Evolutionary conservation across 1,140 invertebrate species (phyloP).

Genomic region (Pentalonia nigronervosa): DNA sequence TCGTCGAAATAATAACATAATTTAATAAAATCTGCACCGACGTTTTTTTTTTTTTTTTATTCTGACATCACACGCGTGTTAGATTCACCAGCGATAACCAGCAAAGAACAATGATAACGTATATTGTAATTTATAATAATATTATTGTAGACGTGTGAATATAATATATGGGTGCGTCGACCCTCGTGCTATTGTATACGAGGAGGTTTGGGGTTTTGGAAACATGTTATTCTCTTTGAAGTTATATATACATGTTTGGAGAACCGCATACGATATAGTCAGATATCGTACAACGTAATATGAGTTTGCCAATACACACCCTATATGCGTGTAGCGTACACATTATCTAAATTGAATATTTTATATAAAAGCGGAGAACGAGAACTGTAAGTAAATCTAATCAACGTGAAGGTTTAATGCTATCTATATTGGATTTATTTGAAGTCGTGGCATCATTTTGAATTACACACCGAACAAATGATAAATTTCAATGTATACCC

Average conservation of each 20-base stretch:
- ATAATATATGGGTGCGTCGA: not conserved
- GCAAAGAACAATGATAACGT: not conserved
- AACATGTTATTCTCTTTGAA: slow-evolving; percentile 33
- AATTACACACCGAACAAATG: not conserved
- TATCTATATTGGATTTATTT: slow-evolving; percentile 2
- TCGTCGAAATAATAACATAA: not conserved
- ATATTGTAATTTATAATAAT: not conserved
- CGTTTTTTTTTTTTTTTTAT: not conserved
- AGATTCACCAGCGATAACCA: not conserved
- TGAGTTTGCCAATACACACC: not conserved
- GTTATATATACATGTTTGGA: not conserved
- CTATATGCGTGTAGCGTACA: not conserved
- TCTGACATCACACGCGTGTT: not conserved
- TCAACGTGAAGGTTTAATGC: slow-evolving; percentile 3
- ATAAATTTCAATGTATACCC: not conserved
- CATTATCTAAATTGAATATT: slow-evolving; percentile 48
- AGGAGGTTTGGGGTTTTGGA: not conserved
- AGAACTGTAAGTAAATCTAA: slow-evolving; percentile 14
- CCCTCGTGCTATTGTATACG: not conserved
- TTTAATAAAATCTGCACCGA: not conserved
- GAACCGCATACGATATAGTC: not conserved
- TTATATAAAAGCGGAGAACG: not conserved
- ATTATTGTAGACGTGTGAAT: not conserved
- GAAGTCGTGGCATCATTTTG: slow-evolving; percentile 3
- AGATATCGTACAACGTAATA: not conserved